phyloP scores from a whole-genome alignment of 2,888 invertebrate genomes.

The Onchidella celtica region DNA sequence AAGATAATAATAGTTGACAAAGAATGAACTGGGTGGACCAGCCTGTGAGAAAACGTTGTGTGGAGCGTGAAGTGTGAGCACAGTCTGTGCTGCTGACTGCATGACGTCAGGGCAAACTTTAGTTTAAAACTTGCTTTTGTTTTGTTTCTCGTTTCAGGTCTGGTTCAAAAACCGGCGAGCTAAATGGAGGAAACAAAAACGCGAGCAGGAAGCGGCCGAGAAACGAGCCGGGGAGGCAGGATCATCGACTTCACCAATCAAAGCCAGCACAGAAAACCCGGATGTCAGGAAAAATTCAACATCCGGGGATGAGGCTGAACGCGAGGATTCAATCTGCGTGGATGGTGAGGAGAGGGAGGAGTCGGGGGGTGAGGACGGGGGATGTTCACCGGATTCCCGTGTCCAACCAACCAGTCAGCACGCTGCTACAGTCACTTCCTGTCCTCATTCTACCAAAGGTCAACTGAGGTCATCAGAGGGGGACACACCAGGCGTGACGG shows the following conservation, averaged over 20 bases:
- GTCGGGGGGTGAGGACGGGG: neutral
- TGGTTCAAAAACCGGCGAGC: constrained; percentile 98
- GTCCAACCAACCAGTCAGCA: neutral
- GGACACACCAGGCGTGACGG: too few relatives aligned
- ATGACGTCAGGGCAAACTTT: too few relatives aligned
- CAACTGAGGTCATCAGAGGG: too few relatives aligned
- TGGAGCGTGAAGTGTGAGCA: too few relatives aligned
- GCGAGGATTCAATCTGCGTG: constrained; percentile 51
- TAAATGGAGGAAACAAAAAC: constrained; percentile 97
- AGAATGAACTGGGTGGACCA: too few relatives aligned
- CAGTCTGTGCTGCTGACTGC: too few relatives aligned
- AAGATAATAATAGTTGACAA: too few relatives aligned
- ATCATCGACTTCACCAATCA: neutral
- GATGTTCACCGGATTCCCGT: neutral
- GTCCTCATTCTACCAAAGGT: too few relatives aligned
- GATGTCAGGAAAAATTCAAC: neutral
- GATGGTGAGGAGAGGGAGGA: constrained; percentile 47
- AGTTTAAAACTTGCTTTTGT: too few relatives aligned
- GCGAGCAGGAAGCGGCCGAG: constrained; percentile 82
- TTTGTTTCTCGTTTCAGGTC: constrained; percentile 85
- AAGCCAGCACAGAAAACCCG: neutral
- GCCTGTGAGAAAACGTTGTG: too few relatives aligned
- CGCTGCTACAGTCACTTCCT: too few relatives aligned
- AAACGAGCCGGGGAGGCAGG: constrained; percentile 33
- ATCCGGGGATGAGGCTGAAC: constrained; percentile 32